phyloP scores from a whole-genome alignment of 2,888 invertebrate genomes.

The Hydrotaea diabolus region DNA sequence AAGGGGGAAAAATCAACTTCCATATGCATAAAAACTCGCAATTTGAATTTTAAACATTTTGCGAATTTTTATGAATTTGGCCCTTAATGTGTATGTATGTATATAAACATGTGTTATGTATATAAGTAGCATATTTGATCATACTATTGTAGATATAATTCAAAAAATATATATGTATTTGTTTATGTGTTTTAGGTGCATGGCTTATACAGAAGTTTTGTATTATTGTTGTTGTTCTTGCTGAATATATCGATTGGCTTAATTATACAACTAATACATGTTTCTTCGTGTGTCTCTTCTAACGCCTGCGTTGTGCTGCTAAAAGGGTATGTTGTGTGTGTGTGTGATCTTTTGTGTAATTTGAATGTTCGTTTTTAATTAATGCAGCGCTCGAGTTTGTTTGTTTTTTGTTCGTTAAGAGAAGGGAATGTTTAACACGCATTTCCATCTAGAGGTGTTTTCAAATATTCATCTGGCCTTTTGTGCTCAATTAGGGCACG shows the following conservation, averaged over 20 bases:
- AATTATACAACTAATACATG: conserved; percentile 23
- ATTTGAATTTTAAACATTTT: no score
- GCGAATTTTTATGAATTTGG: no score
- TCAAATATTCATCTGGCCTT: conserved; percentile 94
- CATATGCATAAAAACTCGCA: no score
- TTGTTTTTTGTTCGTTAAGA: background rate
- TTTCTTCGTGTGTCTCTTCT: no score
- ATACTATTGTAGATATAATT: conserved; percentile 2
- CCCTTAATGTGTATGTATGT: no score
- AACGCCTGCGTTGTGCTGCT: conserved; percentile 63
- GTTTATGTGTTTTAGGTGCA: conserved; percentile 31
- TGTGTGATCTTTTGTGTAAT: conserved; percentile 19
- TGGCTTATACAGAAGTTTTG: conserved; percentile 24
- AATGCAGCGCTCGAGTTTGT: conserved; percentile 39
- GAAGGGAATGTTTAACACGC: conserved; percentile 86
- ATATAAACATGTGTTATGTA: conserved; percentile 25
- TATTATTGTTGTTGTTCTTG: conserved; percentile 15
- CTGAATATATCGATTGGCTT: conserved; percentile 15
- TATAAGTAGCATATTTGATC: conserved; percentile 8
- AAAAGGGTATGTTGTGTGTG: conserved; percentile 40
- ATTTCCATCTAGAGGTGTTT: conserved; percentile 92
- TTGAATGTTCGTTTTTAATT: conserved; percentile 2
- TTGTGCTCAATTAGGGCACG: conserved; percentile 95
- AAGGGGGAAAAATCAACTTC: no score
- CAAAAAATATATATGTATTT: conserved; percentile 16